Base-by-base conservation (phyloP, 1,140 invertebrate species). In the Aphaenogaster ashmeadi region DNA sequence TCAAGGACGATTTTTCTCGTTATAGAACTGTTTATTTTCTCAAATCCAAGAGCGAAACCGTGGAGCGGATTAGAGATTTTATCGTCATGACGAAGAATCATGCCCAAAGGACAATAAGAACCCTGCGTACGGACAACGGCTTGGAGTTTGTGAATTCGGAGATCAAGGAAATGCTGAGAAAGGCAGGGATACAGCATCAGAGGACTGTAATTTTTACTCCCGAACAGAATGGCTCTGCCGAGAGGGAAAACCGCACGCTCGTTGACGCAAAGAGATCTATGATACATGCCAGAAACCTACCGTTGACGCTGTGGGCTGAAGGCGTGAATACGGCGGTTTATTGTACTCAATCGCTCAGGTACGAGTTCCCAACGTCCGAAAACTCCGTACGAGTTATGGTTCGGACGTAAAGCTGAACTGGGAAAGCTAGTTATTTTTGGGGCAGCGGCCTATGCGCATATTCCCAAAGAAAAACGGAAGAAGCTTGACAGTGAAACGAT, bases 231-330 rank as follows among this genome's bases (percentile, higher is more conserved):
- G 62, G 62, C 0, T 18, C 33, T 9, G 62, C 50, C 0, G 78
- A 80, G 15, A 80, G 78, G 6, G 78, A 80, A 27, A 80, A 80
- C 15, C 47, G 62, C 1, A 67, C 78, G 1, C 11, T 80, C 0
- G 47, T 80, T 5, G 64, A 80, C 9, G 41, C 78, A 2, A 66
- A 38, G 60, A 67, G 78, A 41, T 1, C 78, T 9, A 54, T 80
- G 36, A 36, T 80, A 18, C 64, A 80, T 66, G 27, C 60, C 5
- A 80, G 41, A 15, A 33, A 69, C 0, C n/a, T 67, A 21, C 64
- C 64, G 0, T 38, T 67, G 3, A 80, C 3, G 15, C 18, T 80
- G 3, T 67, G 64, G 64, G 50, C 78, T n/a, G 89, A 91, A 54
- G 67, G 36, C 0, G 64, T 89, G 2, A 79, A 79, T 7, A 83